These are phyloP conservation scores for Phrynocephalus forsythii DNA, from an alignment of 2,797 vertebrate genomes.

Conservation along the genomic window DNA sequence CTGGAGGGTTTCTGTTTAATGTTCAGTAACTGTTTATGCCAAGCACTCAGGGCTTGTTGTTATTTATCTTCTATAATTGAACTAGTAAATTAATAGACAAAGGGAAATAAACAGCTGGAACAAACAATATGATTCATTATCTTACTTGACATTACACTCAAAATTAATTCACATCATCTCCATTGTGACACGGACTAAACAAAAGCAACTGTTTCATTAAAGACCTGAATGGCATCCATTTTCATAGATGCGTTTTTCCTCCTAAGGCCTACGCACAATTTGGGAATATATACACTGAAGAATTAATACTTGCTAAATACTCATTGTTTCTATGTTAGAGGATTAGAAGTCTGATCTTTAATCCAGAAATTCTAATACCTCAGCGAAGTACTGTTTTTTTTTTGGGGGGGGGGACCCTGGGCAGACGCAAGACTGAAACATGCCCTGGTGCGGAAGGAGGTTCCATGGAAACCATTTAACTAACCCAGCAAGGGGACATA, in stretches of 20 bases:
- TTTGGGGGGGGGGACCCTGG: neutral
- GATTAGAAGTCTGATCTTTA: neutral
- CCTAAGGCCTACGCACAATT: neutral
- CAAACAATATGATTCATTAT: constrained; percentile 33
- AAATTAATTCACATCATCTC: constrained; percentile 48
- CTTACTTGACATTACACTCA: constrained; percentile 50
- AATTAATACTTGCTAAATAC: neutral
- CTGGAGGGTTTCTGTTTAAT: neutral
- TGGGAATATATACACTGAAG: neutral
- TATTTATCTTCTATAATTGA: constrained; percentile 35
- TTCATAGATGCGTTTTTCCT: constrained; percentile 23
- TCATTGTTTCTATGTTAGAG: neutral
- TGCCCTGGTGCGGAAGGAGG: no score
- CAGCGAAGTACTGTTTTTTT: neutral
- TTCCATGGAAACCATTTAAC: no score
- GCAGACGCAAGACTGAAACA: neutral
- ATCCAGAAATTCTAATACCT: neutral
- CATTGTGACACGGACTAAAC: constrained; percentile 29
- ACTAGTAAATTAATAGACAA: constrained; percentile 51
- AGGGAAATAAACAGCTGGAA: constrained; percentile 33
- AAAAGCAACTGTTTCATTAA: constrained; percentile 51
- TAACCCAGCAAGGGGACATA: no score
- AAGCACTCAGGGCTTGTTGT: neutral
- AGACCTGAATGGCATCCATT: constrained; percentile 62
- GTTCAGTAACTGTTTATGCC: constrained; percentile 36